These are phyloP conservation scores for Latrodectus geometricus DNA, from an alignment of 1,140 invertebrate species.

Conservation along the genomic window DNA sequence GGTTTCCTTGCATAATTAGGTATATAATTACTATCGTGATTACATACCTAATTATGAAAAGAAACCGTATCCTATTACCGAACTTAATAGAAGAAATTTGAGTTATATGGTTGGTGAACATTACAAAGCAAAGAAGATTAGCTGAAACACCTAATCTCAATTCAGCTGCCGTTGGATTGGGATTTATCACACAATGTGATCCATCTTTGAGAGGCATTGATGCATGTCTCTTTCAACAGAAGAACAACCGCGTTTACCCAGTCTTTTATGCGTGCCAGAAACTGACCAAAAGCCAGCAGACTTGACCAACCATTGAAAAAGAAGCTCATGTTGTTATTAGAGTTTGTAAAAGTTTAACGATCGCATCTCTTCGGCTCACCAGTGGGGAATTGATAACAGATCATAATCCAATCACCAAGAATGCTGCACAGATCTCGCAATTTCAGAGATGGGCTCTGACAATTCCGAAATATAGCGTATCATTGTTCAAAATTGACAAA, in stretches of 20 bases:
- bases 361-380: neutral
- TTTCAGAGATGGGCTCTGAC: neutral
- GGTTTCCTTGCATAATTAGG: too few species aligned
- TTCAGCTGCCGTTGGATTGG: too few species aligned
- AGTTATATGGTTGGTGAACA: too few species aligned
- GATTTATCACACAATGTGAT: too few species aligned
- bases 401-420: conserved; percentile 3
- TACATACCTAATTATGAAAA: too few species aligned
- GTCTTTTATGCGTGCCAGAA: conserved; percentile 61
- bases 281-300: neutral
- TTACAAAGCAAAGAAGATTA: too few species aligned
- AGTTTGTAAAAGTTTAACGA: neutral
- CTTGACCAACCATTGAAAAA: neutral
- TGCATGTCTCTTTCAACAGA: conserved; percentile 68
- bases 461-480: neutral
- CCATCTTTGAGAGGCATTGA: conserved; percentile 68
- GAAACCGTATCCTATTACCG: too few species aligned
- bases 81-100: too few species aligned
- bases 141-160: too few species aligned
- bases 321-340: neutral
- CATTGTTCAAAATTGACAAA: too few species aligned
- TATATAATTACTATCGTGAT: too few species aligned
- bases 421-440: neutral
- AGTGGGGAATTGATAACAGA: neutral
- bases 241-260: conserved; percentile 63